Base-by-base conservation (phyloP, 2,888 invertebrate genomes). In the Ephialtes manifestator region DNA sequence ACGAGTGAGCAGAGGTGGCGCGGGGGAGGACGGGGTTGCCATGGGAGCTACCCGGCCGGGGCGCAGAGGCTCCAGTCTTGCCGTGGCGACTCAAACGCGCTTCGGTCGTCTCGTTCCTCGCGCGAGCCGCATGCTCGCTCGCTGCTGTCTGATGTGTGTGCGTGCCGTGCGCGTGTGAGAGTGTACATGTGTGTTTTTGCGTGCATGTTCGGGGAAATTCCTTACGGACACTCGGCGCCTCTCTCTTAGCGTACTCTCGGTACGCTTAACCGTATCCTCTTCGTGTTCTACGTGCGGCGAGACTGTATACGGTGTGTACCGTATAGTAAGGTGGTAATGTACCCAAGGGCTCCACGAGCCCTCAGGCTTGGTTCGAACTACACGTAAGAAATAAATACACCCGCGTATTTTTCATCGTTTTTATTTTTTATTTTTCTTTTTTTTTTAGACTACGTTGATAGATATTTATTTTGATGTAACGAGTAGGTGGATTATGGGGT, bases 1-100 rank as follows among this genome's bases (percentile, higher is more conserved):
- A 77, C 70, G 72, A 58, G 87, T 60, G 86, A 67, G 81, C 20
- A 79, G 84, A 31, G 80, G 72, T n/a, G 51, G 76, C 53, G 84
- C 68, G 81, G 85, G 88, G 88, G 90, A 86, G 88, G 90, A 89
- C 87, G 92, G 91, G 92, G 93, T 93, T 92, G 93, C 93, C 92
- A 92, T 93, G 93, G 93, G 90, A 93, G 93, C 93, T 92, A 92
- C 93, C 93, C 92, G 93, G 93, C 93, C 93, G 92, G 93, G 92
- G 90, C 92, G 92, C 92, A 89, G 89, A 90, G 81, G 81, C 85
- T 92, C 91, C 91, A 93, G 93, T 93, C 92, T 93, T 92, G 92
- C 92, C 93, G 93, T 92, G 93, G 92, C 93, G 90, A 90, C 91
- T 90, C 90, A 89, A 90, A 90, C 90, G 91, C 90, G 90, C 90